A percentile compares a stretch with the other conserved stretches of the same genome.
Evolutionary conservation across 1,140 invertebrate species (phyloP).

Genomic region (Conus ventricosus): DNA sequence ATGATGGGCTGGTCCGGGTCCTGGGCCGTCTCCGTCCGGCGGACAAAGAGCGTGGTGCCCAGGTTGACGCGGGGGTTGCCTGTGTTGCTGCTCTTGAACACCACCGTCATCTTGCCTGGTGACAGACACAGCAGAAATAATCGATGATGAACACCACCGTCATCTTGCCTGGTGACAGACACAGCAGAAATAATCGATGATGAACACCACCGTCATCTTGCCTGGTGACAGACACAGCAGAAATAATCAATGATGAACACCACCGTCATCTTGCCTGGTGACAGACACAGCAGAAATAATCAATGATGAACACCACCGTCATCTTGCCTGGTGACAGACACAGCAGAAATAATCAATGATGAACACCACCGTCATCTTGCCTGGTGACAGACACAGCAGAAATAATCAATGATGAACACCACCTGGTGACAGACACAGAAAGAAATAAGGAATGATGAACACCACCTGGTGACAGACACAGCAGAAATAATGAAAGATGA

Average conservation of each 20-base stretch:
- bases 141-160: slow-evolving; percentile 39
- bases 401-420: slow-evolving; percentile 37
- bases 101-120: slow-evolving; percentile 62
- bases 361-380: slow-evolving; percentile 61
- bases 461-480: slow-evolving; percentile 52
- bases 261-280: slow-evolving; percentile 60
- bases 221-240: slow-evolving; percentile 35
- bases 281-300: too few species aligned
- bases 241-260: too few species aligned
- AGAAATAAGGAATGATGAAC: too few species aligned
- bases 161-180: slow-evolving; percentile 51
- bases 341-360: too few species aligned
- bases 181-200: too few species aligned
- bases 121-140: too few species aligned
- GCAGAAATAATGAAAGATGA: too few species aligned
- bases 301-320: slow-evolving; percentile 48
- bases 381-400: slow-evolving; percentile 35
- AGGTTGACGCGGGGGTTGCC: slow-evolving; percentile 44
- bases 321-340: slow-evolving; percentile 49
- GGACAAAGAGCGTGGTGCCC: slow-evolving; percentile 59
- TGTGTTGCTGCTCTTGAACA: slow-evolving; percentile 55
- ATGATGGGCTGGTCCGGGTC: neutral
- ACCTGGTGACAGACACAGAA: slow-evolving; percentile 43
- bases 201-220: slow-evolving; percentile 63
- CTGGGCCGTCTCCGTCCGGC: neutral